These are phyloP conservation scores for Neodiprion pinetum DNA, from an alignment of 1,140 invertebrate genomes.

Conservation along the genomic window DNA sequence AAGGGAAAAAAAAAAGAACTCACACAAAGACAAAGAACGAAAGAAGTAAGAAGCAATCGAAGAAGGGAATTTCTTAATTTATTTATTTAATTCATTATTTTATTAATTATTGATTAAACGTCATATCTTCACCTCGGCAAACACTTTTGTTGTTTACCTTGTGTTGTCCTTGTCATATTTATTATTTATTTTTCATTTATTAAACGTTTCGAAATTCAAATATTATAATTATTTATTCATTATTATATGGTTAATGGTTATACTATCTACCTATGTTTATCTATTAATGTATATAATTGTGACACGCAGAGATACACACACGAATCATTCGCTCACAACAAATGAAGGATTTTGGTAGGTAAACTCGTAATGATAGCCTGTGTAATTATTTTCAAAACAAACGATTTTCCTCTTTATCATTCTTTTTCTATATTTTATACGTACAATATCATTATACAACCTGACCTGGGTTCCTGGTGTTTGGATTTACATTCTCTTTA, in stretches of 20 bases:
- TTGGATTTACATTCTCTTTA: neutral
- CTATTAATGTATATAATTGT: neutral
- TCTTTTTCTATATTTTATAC: too few species aligned
- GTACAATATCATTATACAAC: too few species aligned
- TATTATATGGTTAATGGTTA: neutral
- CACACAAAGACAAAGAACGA: too few species aligned
- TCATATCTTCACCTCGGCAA: slow-evolving; percentile 52
- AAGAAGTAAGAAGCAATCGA: too few species aligned
- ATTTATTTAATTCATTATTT: slow-evolving; percentile 64
- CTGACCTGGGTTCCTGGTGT: slow-evolving; percentile 3
- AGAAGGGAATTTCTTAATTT: slow-evolving; percentile 52
- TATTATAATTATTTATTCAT: too few species aligned
- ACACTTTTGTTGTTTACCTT: slow-evolving; percentile 46
- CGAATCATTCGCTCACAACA: neutral
- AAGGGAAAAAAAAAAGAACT: neutral
- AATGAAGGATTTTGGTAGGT: slow-evolving; percentile 3
- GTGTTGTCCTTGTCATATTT: slow-evolving; percentile 38
- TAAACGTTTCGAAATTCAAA: neutral
- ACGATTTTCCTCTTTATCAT: too few species aligned
- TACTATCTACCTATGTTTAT: neutral
- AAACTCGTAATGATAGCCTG: neutral
- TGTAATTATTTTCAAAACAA: neutral
- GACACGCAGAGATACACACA: neutral
- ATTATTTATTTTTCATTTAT: slow-evolving; percentile 26
- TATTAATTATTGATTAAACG: slow-evolving; percentile 61